Percentiles rank a stretch among this genome's conserved stretches.
Conservation (phyloP, 1,140 invertebrate genomes). For the Apocrypta bakeri region DNA sequence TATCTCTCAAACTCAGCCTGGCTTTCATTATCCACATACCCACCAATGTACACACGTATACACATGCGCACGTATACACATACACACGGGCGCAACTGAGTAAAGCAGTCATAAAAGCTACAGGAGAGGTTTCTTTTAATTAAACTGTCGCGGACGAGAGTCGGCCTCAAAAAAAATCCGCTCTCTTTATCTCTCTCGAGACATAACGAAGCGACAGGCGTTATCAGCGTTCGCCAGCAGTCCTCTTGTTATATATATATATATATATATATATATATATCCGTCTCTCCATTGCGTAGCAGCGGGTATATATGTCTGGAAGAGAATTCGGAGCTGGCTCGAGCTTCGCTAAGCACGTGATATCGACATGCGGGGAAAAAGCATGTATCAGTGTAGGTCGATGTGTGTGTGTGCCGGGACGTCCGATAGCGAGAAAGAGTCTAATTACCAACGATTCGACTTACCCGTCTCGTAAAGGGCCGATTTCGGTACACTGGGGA, state of each 20-base stretch:
- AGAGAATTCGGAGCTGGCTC: not conserved
- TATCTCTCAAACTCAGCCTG: constrained; percentile 57
- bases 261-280: too few species aligned
- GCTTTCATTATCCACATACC: not conserved
- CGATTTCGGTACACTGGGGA: constrained; percentile 22
- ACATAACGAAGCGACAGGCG: constrained; percentile 69
- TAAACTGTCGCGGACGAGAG: constrained; percentile 66
- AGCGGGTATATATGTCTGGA: too few species aligned
- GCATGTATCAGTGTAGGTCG: constrained; percentile 49
- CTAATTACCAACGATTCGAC: constrained; percentile 54
- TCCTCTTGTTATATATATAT: constrained; percentile 50
- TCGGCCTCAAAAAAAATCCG: constrained; percentile 37
- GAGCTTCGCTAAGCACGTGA: constrained; percentile 62
- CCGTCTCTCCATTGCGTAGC: constrained; percentile 19
- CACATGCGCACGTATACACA: too few species aligned
- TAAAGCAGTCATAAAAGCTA: constrained; percentile 65
- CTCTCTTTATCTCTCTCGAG: constrained; percentile 44
- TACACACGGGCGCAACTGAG: constrained; percentile 9
- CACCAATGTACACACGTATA: too few species aligned
- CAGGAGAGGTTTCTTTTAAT: constrained; percentile 72
- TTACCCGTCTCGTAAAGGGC: constrained; percentile 46
- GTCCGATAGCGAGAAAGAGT: constrained; percentile 55
- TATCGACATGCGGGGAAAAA: constrained; percentile 59
- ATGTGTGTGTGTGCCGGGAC: not conserved
- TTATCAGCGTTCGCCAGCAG: constrained; percentile 71